phyloP scores from a whole-genome alignment of 2,113 vertebrate species.

The Ceyx cyanopectus region DNA sequence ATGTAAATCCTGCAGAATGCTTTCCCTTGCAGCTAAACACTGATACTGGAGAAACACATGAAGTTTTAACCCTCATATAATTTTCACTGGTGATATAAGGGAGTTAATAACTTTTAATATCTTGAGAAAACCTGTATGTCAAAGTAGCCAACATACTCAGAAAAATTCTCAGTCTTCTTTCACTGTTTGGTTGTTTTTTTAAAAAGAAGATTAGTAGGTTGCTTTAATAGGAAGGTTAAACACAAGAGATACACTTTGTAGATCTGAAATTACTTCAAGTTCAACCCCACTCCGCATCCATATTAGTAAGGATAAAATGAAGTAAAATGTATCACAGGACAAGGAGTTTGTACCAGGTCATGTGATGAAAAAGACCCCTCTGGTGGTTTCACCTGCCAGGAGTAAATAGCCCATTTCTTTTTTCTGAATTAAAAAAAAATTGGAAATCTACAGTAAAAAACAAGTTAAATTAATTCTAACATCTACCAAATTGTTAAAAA shows the following conservation, averaged over 20 bases:
- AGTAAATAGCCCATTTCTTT: neutral
- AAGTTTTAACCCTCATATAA: neutral
- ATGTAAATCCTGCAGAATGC: neutral
- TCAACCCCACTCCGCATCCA: neutral
- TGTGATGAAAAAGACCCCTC: fast-evolving
- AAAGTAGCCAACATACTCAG: neutral
- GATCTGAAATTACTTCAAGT: neutral
- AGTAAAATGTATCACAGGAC: neutral
- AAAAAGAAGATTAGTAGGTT: neutral
- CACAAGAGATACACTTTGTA: neutral
- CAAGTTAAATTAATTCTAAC: neutral
- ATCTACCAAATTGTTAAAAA: neutral
- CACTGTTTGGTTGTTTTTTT: neutral
- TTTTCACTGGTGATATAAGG: neutral
- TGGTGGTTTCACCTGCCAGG: neutral
- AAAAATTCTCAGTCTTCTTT: neutral
- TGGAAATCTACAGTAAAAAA: neutral
- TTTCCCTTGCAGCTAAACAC: neutral
- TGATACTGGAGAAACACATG: neutral
- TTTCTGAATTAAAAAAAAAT: neutral
- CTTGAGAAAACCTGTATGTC: fast-evolving
- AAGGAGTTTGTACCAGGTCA: neutral
- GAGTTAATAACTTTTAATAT: neutral
- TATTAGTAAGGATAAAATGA: neutral
- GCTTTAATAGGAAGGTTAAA: neutral